A percentile compares a stretch with the other conserved stretches of the same genome.
These are phyloP conservation scores for Cacatua alba DNA, from an alignment of 2,113 vertebrate genomes.

Conservation along the genomic window DNA sequence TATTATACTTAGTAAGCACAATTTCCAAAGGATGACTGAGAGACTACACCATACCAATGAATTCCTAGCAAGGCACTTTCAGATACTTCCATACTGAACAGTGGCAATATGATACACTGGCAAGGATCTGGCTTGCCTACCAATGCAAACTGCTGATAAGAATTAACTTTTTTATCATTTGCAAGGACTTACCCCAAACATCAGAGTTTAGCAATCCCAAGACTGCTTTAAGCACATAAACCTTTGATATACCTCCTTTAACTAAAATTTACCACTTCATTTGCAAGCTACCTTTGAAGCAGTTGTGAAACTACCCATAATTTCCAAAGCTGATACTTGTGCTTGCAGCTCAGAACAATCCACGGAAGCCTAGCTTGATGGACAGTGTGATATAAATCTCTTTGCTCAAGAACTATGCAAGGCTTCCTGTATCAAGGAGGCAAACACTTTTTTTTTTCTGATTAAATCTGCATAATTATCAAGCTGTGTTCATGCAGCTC, in stretches of 20 bases:
- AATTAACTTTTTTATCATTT: not conserved
- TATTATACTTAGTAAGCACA: slow-evolving; percentile 55
- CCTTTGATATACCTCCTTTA: not conserved
- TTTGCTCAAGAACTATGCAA: not conserved
- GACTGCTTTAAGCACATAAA: not conserved
- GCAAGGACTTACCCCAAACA: not conserved
- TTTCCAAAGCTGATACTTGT: not conserved
- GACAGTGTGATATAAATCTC: not conserved
- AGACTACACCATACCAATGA: not conserved
- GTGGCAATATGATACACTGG: not conserved
- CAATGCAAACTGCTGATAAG: not conserved
- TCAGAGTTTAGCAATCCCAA: not conserved
- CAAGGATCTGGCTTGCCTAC: not conserved
- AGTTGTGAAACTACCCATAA: not conserved
- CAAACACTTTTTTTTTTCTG: slow-evolving; percentile 5
- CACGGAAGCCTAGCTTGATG: not conserved
- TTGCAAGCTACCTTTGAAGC: not conserved
- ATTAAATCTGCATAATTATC: slow-evolving; percentile 14
- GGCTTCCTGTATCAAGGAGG: not conserved
- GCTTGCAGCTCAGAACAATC: slow-evolving; percentile 1
- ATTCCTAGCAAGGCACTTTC: slow-evolving; percentile 39
- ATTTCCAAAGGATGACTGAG: slow-evolving; percentile 36
- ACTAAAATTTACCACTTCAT: not conserved
- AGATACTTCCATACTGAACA: not conserved
- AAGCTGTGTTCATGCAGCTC: not conserved